A percentile compares a stretch with the other conserved stretches of the same genome.
phyloP scores from a whole-genome alignment of 2,113 vertebrate genomes.

The Dipodomys ordii region DNA sequence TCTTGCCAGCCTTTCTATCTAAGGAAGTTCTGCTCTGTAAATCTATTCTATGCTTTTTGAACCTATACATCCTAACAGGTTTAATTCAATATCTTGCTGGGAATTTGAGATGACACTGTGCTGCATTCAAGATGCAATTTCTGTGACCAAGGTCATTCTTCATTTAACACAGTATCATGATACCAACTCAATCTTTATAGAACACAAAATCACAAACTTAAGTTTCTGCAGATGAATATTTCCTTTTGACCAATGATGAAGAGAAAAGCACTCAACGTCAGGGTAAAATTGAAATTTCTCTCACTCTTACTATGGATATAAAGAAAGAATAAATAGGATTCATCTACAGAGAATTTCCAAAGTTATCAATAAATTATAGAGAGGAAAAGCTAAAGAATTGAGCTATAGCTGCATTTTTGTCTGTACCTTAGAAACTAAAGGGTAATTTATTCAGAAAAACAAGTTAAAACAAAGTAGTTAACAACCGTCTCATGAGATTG shows the following conservation, averaged over 20 bases:
- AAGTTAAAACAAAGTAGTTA: slow-evolving; percentile 19
- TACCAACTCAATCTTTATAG: slow-evolving; percentile 44
- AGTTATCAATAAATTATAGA: slow-evolving; percentile 48
- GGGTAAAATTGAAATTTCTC: slow-evolving; percentile 30
- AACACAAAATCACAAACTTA: slow-evolving; percentile 36
- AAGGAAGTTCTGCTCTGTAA: slow-evolving; percentile 63
- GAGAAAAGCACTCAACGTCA: slow-evolving; percentile 19
- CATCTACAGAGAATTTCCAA: slow-evolving; percentile 35
- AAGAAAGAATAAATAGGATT: slow-evolving; percentile 26
- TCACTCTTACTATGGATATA: slow-evolving; percentile 26
- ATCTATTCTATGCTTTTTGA: slow-evolving; percentile 62
- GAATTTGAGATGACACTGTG: slow-evolving; percentile 41
- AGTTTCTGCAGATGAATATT: slow-evolving; percentile 50
- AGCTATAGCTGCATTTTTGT: neutral
- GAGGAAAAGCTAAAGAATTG: slow-evolving; percentile 23
- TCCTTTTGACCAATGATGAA: slow-evolving; percentile 45
- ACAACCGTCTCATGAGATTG: neutral
- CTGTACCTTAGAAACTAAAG: slow-evolving; percentile 24
- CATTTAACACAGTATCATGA: slow-evolving; percentile 47
- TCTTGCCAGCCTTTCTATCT: slow-evolving; percentile 63
- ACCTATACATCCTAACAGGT: slow-evolving; percentile 41
- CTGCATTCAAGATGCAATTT: slow-evolving; percentile 54
- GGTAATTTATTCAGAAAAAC: slow-evolving; percentile 26
- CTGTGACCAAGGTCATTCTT: slow-evolving; percentile 62
- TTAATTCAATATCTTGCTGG: slow-evolving; percentile 63